These are phyloP conservation scores for Tarsius wallacei DNA, from an alignment of 2,797 vertebrate genomes.

Conservation along the genomic window DNA sequence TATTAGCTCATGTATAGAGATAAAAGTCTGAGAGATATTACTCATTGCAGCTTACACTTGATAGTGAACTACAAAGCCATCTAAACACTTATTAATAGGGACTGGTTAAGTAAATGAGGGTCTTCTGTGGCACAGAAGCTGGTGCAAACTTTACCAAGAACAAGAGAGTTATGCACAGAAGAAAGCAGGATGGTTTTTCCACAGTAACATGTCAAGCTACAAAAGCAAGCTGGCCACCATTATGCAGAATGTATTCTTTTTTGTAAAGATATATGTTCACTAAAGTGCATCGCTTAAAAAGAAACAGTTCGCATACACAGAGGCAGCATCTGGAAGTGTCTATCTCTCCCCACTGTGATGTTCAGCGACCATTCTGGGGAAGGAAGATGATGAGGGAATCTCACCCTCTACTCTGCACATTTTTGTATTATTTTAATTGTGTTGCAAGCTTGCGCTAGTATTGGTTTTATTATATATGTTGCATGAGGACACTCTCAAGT, in stretches of 20 bases:
- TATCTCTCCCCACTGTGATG: not conserved
- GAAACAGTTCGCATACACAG: not conserved
- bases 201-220: not conserved
- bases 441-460: fast-evolving
- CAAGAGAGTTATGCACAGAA: fast-evolving
- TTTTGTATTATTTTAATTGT: not conserved
- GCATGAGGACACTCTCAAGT: not conserved
- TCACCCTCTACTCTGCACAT: not conserved
- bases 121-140: not conserved
- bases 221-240: not conserved
- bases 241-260: fast-evolving
- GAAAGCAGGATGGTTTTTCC: not conserved
- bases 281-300: not conserved
- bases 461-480: not conserved
- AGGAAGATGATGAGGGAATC: fast-evolving
- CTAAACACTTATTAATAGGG: not conserved
- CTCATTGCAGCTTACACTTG: fast-evolving
- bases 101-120: not conserved
- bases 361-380: not conserved
- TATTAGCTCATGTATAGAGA: not conserved
- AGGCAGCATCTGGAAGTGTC: not conserved
- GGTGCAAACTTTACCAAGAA: not conserved
- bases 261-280: not conserved
- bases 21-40: not conserved
- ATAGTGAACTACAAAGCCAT: not conserved